Conservation (phyloP, 2,113 vertebrate species). For the Xenotilapia flavipinnis region DNA sequence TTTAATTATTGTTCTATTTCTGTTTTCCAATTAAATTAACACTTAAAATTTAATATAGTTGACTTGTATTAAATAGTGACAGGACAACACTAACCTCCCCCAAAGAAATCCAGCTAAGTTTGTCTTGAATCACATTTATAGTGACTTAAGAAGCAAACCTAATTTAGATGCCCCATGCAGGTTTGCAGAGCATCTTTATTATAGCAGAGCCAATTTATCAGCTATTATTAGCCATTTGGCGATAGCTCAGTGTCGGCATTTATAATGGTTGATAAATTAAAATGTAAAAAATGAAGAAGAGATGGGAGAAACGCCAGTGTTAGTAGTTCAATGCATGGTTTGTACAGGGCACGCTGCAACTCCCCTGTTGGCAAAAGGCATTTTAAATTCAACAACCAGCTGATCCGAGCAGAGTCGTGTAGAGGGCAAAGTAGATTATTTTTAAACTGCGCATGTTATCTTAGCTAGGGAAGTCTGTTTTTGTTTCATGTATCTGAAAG, state of each 20-base stretch:
- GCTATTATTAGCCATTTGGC: not conserved
- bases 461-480: not conserved
- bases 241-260: rapidly evolving
- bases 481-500: not conserved
- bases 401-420: not conserved
- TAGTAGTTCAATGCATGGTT: not conserved
- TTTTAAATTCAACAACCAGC: not conserved
- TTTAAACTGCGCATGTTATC: not conserved
- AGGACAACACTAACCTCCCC: not conserved
- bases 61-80: not conserved
- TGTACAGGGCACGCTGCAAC: not conserved
- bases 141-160: not conserved
- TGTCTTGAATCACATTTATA: not conserved
- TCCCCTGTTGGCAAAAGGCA: not conserved
- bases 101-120: not conserved
- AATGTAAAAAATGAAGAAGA: not conserved
- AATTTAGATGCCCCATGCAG: not conserved
- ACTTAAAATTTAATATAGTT: not conserved
- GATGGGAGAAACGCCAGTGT: not conserved
- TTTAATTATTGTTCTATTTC: not conserved
- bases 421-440: not conserved
- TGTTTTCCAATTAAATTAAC: not conserved
- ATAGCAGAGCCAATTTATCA: not conserved
- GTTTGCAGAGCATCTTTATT: not conserved
- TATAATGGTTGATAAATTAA: not conserved